Conservation (phyloP, 2,888 invertebrate species). For the Polietes domitor region DNA sequence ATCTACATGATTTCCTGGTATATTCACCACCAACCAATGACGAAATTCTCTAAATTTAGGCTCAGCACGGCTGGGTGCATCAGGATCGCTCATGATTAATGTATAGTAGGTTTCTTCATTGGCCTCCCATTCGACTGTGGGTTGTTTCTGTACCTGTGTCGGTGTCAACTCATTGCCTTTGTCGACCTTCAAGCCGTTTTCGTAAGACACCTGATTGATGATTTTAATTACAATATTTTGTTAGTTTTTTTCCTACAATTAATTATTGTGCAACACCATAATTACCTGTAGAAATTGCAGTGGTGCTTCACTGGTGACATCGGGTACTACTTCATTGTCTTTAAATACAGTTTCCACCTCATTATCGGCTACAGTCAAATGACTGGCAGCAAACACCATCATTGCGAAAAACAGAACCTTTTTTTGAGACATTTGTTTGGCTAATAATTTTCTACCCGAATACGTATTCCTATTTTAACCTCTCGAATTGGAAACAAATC, state of each 20-base stretch:
- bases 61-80: constrained; percentile 90
- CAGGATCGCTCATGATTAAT: constrained; percentile 84
- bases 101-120: constrained; percentile 70
- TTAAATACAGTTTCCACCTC: constrained; percentile 62
- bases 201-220: constrained; percentile 67
- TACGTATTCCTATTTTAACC: not conserved
- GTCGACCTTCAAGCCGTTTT: constrained; percentile 80
- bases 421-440: constrained; percentile 48
- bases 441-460: constrained; percentile 30
- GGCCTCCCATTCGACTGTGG: constrained; percentile 70
- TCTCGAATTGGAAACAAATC: not conserved
- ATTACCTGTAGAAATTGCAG: constrained; percentile 68
- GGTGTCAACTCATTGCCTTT: constrained; percentile 88
- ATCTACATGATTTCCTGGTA: constrained; percentile 86
- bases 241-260: no score
- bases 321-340: constrained; percentile 69
- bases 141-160: constrained; percentile 81
- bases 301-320: constrained; percentile 70
- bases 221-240: not conserved
- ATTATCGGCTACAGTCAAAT: constrained; percentile 8
- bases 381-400: not conserved
- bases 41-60: constrained; percentile 92
- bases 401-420: constrained; percentile 28
- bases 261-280: not conserved
- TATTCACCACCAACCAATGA: constrained; percentile 93